Percentiles rank a stretch among this genome's conserved stretches.
Conservation (phyloP, 2,797 vertebrate species). For the Myiotriccus ornatus region DNA sequence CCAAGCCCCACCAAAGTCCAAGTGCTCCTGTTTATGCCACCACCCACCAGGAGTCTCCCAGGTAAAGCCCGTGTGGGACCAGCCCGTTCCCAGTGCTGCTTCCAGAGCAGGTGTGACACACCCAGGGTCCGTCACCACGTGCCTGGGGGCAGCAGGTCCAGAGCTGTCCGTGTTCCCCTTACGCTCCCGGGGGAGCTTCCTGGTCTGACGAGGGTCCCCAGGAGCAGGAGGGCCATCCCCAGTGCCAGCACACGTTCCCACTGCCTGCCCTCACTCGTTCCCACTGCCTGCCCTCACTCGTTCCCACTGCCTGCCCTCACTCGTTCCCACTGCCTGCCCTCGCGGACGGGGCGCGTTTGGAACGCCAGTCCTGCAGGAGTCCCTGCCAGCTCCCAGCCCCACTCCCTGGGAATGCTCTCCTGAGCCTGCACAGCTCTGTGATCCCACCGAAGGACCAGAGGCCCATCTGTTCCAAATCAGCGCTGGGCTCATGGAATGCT, state of each 20-base stretch:
- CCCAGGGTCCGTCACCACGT: neutral
- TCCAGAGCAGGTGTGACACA: neutral
- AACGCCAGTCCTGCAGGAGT: neutral
- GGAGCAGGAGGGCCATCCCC: rapidly evolving
- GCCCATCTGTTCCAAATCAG: constrained; percentile 78
- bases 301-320: neutral
- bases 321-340: neutral
- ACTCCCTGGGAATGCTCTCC: constrained; percentile 14
- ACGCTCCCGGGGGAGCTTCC: rapidly evolving
- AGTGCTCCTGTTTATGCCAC: neutral
- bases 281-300: neutral
- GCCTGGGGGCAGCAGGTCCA: neutral
- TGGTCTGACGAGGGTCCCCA: rapidly evolving
- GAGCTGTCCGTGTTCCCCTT: neutral
- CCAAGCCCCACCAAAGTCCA: neutral
- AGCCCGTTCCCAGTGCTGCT: neutral
- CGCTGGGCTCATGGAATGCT: constrained; percentile 62
- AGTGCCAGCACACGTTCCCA: neutral
- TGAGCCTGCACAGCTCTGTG: constrained; percentile 19
- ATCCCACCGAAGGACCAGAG: constrained; percentile 30
- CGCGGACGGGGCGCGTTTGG: neutral
- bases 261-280: neutral
- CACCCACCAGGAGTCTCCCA: neutral
- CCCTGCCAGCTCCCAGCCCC: neutral
- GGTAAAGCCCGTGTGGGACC: neutral